phyloP scores from a whole-genome alignment of 2,113 vertebrate species.

The Calcarius ornatus region DNA sequence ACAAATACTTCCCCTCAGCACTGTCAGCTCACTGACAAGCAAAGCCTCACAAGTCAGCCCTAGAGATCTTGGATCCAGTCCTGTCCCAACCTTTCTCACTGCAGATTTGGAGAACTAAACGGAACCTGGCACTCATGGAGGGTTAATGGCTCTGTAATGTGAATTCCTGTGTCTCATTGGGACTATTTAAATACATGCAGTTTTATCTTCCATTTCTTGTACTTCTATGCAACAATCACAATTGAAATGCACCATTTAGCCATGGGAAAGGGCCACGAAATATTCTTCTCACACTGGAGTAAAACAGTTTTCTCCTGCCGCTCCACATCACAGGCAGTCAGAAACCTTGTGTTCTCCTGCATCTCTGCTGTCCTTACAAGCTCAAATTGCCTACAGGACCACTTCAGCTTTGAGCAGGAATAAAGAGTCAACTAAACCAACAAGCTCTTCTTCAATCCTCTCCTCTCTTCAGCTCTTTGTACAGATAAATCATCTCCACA shows the following conservation, averaged over 20 bases:
- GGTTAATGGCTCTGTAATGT: not conserved
- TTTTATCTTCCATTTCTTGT: not conserved
- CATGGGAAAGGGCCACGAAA: rapidly evolving
- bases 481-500: not conserved
- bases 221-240: not conserved
- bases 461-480: not conserved
- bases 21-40: not conserved
- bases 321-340: not conserved
- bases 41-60: rapidly evolving
- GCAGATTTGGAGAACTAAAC: not conserved
- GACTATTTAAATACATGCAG: rapidly evolving
- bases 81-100: not conserved
- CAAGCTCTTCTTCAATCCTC: not conserved
- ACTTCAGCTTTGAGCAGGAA: not conserved
- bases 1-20: not conserved
- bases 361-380: not conserved
- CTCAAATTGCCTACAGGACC: not conserved
- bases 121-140: not conserved
- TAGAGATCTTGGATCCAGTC: not conserved
- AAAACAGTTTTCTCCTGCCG: not conserved
- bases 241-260: not conserved
- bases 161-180: not conserved
- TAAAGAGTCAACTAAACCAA: not conserved
- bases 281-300: not conserved
- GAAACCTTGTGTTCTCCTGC: not conserved